Conservation (phyloP, 2,797 vertebrate genomes). For the Etheostoma perlongum region DNA sequence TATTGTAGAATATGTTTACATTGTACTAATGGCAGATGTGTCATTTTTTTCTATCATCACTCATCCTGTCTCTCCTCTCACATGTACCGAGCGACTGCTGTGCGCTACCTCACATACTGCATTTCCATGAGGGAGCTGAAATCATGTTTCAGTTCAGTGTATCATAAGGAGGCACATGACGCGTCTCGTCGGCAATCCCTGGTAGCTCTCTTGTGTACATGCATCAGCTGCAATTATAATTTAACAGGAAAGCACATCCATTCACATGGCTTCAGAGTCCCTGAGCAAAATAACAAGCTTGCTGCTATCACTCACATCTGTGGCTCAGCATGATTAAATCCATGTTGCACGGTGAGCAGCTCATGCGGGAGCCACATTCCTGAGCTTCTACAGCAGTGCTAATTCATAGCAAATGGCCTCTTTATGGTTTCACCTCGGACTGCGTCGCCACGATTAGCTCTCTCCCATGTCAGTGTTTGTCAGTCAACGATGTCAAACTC, state of each 20-base stretch:
- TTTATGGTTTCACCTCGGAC: slow-evolving; percentile 70
- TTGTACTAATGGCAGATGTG: slow-evolving; percentile 25
- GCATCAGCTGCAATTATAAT: slow-evolving; percentile 83
- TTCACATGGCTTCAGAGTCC: slow-evolving; percentile 71
- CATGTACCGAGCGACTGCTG: neutral
- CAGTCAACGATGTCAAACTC: slow-evolving; percentile 58
- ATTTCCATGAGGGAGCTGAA: slow-evolving; percentile 65
- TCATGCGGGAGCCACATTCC: slow-evolving; percentile 53
- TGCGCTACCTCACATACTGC: slow-evolving; percentile 32
- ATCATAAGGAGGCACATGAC: slow-evolving; percentile 56
- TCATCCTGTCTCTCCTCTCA: slow-evolving; percentile 17
- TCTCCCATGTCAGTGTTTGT: slow-evolving; percentile 62
- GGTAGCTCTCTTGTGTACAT: slow-evolving; percentile 73
- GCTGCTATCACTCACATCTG: slow-evolving; percentile 79
- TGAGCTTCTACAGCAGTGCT: slow-evolving; percentile 57
- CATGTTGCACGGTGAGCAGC: slow-evolving; percentile 61
- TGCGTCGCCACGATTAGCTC: slow-evolving; percentile 37
- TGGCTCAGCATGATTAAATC: slow-evolving; percentile 76
- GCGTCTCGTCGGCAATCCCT: slow-evolving; percentile 42
- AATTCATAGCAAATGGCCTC: slow-evolving; percentile 70
- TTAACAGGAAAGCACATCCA: slow-evolving; percentile 81
- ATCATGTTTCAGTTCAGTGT: slow-evolving; percentile 57
- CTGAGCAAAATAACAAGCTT: slow-evolving; percentile 79
- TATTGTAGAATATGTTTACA: neutral
- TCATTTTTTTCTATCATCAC: slow-evolving; percentile 12